Evolutionary conservation across 2,113 vertebrate genomes (phyloP).

Genomic region (Petromus typicus): DNA sequence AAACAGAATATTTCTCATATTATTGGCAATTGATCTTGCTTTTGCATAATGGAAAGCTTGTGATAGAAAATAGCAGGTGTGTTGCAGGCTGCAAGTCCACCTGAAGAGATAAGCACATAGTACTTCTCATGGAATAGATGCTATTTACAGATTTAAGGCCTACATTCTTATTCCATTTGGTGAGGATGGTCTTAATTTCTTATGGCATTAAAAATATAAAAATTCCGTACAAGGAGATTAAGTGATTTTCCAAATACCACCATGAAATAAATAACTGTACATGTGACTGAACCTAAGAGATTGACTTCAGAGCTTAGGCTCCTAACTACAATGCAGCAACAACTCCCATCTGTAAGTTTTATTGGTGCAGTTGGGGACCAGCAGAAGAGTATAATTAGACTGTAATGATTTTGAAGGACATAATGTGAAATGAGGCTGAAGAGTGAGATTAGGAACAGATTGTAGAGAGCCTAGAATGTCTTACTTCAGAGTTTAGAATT

Average conservation of each 20-base stretch:
- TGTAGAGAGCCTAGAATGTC: slow-evolving; percentile 60
- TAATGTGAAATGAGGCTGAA: slow-evolving; percentile 83
- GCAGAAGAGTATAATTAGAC: slow-evolving; percentile 67
- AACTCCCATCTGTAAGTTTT: slow-evolving; percentile 71
- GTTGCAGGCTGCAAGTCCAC: background rate
- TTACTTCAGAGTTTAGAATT: slow-evolving; percentile 60
- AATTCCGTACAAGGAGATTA: background rate
- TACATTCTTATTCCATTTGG: background rate
- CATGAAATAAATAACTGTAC: background rate
- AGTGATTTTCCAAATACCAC: background rate
- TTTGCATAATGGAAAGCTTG: background rate
- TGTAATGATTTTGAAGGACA: slow-evolving; percentile 70
- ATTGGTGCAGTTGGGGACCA: slow-evolving; percentile 19
- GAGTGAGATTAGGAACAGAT: slow-evolving; percentile 79
- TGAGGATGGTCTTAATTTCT: background rate
- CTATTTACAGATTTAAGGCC: background rate
- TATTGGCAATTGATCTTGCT: background rate
- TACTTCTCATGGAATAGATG: background rate
- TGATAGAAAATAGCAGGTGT: background rate
- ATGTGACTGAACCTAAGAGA: background rate
- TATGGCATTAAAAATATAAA: background rate
- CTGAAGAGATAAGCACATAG: background rate
- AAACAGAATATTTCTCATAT: background rate
- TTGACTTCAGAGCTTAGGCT: background rate
- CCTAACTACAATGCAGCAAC: background rate